Conservation (phyloP, 2,113 vertebrate genomes). For the Dromaius novaehollandiae region DNA sequence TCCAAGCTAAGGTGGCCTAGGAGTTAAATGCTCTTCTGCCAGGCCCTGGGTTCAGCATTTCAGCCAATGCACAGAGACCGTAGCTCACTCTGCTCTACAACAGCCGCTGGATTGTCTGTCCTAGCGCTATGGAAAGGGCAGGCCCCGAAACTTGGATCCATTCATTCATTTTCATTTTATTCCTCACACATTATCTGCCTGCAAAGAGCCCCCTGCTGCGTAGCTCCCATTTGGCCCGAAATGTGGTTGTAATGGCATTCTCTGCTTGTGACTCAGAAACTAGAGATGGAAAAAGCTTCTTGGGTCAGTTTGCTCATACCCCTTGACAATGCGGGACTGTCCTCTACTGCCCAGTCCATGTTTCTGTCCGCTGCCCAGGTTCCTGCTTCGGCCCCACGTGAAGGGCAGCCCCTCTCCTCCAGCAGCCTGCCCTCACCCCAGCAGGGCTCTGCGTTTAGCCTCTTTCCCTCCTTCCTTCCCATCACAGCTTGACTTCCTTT, state of each 20-base stretch:
- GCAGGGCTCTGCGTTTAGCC: background rate
- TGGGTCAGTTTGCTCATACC: background rate
- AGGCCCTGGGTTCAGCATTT: background rate
- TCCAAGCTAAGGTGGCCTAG: background rate
- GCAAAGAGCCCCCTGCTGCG: background rate
- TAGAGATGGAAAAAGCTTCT: background rate
- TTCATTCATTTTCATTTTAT: background rate
- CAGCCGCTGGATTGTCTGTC: background rate
- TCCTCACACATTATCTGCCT: background rate
- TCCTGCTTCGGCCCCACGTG: background rate
- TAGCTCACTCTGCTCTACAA: background rate
- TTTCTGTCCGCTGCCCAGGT: background rate
- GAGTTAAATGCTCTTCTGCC: background rate
- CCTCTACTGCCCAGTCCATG: background rate
- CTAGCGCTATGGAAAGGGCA: background rate
- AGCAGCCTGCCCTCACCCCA: background rate
- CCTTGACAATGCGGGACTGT: background rate
- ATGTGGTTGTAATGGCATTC: background rate
- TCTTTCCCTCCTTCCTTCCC: background rate
- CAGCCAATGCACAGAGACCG: background rate
- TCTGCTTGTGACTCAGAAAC: background rate
- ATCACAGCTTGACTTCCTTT: background rate
- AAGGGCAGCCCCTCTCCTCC: background rate
- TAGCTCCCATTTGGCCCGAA: background rate
- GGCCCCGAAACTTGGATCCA: background rate